These are phyloP conservation scores for Scaptodrosophila latifasciaeformis DNA, from an alignment of 2,888 invertebrate genomes.

Conservation along the genomic window DNA sequence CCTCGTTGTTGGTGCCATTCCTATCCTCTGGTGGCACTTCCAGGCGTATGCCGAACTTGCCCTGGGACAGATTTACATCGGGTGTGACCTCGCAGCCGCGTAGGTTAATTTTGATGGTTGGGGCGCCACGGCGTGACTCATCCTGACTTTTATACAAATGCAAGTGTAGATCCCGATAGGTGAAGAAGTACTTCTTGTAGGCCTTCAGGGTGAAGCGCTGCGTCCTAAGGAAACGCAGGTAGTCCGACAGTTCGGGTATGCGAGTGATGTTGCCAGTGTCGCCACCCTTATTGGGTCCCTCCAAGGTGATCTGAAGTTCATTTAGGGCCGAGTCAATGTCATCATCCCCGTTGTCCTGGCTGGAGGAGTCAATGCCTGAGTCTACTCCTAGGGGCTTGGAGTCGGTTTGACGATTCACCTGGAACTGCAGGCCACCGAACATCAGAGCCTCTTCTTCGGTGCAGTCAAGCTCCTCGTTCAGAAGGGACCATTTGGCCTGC, in stretches of 20 bases:
- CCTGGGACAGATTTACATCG: constrained; percentile 94
- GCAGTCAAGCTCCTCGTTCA: constrained; percentile 98
- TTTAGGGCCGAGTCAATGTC: constrained; percentile 96
- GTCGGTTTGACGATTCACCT: constrained; percentile 86
- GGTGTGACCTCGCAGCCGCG: constrained; percentile 98
- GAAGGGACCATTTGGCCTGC: constrained; percentile 97
- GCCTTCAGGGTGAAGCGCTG: constrained; percentile 96
- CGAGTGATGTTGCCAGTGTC: constrained; percentile 90
- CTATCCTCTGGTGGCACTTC: constrained; percentile 95
- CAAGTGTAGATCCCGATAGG: constrained; percentile 94
- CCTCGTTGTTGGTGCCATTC: constrained; percentile 97
- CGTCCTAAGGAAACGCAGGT: constrained; percentile 94
- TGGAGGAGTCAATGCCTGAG: constrained; percentile 52
- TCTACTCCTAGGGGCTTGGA: constrained; percentile 59
- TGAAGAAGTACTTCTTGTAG: constrained; percentile 96
- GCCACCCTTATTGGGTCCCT: constrained; percentile 82
- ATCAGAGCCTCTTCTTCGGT: constrained; percentile 99
- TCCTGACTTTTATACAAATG: constrained; percentile 89
- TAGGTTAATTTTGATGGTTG: constrained; percentile 85
- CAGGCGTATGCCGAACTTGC: constrained; percentile 94
- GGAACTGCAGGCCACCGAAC: constrained; percentile 96
- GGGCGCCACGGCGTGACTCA: constrained; percentile 81
- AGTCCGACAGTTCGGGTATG: constrained; percentile 95
- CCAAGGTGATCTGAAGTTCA: constrained; percentile 93
- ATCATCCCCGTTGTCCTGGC: constrained; percentile 80